Evolutionary conservation across 2,888 invertebrate genomes (phyloP).

Genomic region (Entomobrya multifasciata): DNA sequence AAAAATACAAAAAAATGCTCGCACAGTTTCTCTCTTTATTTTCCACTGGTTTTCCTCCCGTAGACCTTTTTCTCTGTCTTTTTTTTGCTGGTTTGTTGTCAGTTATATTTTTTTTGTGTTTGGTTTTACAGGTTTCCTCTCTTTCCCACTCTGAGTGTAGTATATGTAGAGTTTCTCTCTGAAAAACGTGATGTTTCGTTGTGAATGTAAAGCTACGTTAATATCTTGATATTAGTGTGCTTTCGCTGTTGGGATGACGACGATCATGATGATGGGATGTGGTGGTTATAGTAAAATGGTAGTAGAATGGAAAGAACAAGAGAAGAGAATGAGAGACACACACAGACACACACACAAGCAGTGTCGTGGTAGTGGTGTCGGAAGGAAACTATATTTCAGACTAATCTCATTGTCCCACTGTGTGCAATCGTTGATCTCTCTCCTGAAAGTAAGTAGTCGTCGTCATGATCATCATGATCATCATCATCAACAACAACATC

Average conservation of each 20-base stretch:
- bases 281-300: background rate
- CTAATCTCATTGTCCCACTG: slow-evolving; percentile 73
- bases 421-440: slow-evolving; percentile 72
- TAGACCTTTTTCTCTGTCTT: slow-evolving; percentile 20
- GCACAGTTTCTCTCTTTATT: background rate
- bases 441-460: slow-evolving; percentile 38
- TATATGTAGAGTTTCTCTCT: slow-evolving; percentile 48
- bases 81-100: slow-evolving; percentile 52
- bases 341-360: too few species aligned
- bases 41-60: slow-evolving; percentile 25
- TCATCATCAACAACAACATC: slow-evolving; percentile 7
- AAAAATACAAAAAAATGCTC: too few species aligned
- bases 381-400: slow-evolving; percentile 70
- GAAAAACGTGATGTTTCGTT: slow-evolving; percentile 49
- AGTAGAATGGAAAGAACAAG: slow-evolving; percentile 46
- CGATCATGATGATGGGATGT: background rate
- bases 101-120: too few species aligned
- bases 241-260: slow-evolving; percentile 7
- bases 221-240: slow-evolving; percentile 51
- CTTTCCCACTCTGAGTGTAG: background rate
- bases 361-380: slow-evolving; percentile 62
- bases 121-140: slow-evolving; percentile 42
- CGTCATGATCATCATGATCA: slow-evolving; percentile 21
- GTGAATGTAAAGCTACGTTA: slow-evolving; percentile 54
- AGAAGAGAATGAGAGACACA: slow-evolving; percentile 21